phyloP scores from a whole-genome alignment of 2,888 invertebrate genomes.

The Bimastos eiseni region DNA sequence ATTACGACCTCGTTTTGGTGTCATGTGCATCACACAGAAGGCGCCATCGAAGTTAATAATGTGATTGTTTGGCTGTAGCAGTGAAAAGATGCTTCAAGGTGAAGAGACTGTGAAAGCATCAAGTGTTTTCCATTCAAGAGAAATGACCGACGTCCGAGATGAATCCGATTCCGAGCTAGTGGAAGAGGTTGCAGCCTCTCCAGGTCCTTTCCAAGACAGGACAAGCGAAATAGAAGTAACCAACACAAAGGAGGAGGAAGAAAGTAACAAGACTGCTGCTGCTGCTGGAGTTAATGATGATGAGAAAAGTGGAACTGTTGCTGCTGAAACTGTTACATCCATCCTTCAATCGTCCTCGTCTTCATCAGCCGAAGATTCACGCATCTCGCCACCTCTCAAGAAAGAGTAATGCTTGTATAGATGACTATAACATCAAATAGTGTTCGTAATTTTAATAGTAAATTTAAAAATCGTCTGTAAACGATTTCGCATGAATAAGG shows the following conservation, averaged over 20 bases:
- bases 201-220: neutral
- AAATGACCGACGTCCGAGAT: neutral
- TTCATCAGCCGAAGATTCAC: neutral
- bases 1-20: too few species aligned
- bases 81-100: neutral
- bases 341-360: neutral
- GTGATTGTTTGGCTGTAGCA: neutral
- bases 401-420: neutral
- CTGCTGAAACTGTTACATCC: neutral
- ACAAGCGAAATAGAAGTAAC: neutral
- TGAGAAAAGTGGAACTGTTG: neutral
- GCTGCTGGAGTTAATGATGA: too few species aligned
- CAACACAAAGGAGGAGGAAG: too few species aligned
- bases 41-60: neutral
- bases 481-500: too few species aligned
- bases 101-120: neutral
- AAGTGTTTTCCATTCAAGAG: neutral
- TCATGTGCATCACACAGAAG: too few species aligned
- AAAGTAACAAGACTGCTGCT: too few species aligned
- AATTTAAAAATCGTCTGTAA: too few species aligned
- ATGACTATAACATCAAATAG: too few species aligned
- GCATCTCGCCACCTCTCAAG: neutral
- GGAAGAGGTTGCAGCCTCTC: neutral
- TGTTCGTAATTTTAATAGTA: too few species aligned
- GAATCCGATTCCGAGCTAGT: too few species aligned